Evolutionary conservation across 2,888 invertebrate genomes (phyloP), one percentile per base, ranked within the genome.

Genomic region (Toxonevra muliebris): DNA sequence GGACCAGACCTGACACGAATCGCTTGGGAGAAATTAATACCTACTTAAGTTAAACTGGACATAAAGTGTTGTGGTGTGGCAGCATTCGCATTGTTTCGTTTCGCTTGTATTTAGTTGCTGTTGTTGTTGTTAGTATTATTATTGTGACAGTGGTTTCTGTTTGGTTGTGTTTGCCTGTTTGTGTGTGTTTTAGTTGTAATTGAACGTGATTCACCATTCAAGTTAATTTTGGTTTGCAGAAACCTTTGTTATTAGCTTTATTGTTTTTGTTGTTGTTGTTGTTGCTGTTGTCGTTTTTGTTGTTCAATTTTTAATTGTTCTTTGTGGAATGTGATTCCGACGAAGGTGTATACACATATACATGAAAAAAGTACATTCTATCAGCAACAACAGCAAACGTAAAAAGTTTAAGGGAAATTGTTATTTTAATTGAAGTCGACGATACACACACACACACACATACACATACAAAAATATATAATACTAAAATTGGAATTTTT

Each of bases 1-100:
- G 30, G 30, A 30, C 30, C 30, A 30, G 2, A 30, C 3, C 30
- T 30, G 17, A 4, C 12, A 19, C 17, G 17, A 11, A 19, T 19
- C 68, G 71, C 73, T 77, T 74, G 79, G 77, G 77, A 76, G 76
- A 77, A 79, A 81, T 79, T 82, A 81, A 82, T 82, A 76, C 79
- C 80, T 80, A 79, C 80, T 82, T 80, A 82, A 78, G 41, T 41
- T 57, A 57, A 57, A 57, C 57, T 57, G 57, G 57, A 57, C 57
- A 57, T 13, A 48, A 9, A 48, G 48, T 48, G 15, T 48, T 48
- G 48, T 15, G 48, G 48, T 48, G 48, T 48, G 48, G 48, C 48
- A 15, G n/a, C 15, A 15, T 48, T 10, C 48, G 48, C 48, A 15
- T 48, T 48, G 48, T 15, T 48, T 48, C 13, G 7, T 11, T 53